phyloP scores from a whole-genome alignment of 2,113 vertebrate genomes.

The Limanda limanda region DNA sequence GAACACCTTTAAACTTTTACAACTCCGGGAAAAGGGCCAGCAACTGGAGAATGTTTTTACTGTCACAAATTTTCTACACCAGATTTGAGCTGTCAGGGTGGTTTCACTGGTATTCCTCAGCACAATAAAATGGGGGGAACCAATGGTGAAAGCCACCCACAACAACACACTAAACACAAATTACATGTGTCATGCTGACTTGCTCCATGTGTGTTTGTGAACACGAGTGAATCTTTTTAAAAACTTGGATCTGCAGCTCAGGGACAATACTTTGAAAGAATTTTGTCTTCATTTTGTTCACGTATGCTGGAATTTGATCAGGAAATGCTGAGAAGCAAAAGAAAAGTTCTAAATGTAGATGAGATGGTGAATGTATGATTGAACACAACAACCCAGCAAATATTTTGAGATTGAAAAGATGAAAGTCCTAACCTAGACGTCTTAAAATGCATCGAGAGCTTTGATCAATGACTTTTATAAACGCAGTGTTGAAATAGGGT shows the following conservation, averaged over 20 bases:
- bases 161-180: conserved; percentile 38
- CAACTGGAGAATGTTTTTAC: conserved; percentile 74
- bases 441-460: too few relatives aligned
- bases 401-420: background rate
- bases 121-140: conserved; percentile 32
- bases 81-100: conserved; percentile 52
- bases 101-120: conserved; percentile 42
- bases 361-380: background rate
- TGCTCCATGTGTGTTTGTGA: conserved; percentile 5
- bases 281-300: background rate
- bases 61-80: conserved; percentile 69
- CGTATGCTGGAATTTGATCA: background rate
- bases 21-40: conserved; percentile 71
- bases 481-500: too few relatives aligned
- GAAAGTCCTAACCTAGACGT: background rate
- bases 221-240: background rate
- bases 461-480: too few relatives aligned
- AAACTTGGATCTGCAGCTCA: too few relatives aligned
- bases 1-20: conserved; percentile 79
- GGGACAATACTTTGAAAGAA: too few relatives aligned
- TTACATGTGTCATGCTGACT: background rate
- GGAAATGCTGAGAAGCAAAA: background rate
- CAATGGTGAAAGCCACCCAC: conserved; percentile 41
- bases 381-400: background rate
- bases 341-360: too few relatives aligned